Evolutionary conservation across 2,797 vertebrate species (phyloP).

Genomic region (Thripadectes ignobilis): DNA sequence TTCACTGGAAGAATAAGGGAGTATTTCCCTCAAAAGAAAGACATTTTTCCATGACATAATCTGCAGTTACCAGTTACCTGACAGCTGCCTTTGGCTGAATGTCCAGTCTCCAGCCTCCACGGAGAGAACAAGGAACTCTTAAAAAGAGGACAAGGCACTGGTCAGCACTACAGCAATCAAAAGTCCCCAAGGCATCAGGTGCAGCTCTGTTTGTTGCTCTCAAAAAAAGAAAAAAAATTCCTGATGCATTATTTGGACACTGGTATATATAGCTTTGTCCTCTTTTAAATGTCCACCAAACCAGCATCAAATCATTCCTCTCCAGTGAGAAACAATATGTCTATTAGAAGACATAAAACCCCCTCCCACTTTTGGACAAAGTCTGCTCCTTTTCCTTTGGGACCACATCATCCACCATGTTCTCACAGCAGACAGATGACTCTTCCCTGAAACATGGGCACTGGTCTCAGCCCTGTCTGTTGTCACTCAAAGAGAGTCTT

Average conservation of each 20-base stretch:
- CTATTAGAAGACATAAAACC: neutral
- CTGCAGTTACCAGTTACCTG: neutral
- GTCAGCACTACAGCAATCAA: neutral
- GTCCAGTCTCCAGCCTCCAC: neutral
- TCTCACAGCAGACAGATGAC: fast-evolving
- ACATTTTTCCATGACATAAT: neutral
- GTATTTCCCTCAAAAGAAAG: neutral
- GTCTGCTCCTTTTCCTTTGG: neutral
- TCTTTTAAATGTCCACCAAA: neutral
- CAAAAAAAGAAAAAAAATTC: neutral
- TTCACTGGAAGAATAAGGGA: conserved; percentile 12
- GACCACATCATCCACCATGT: neutral
- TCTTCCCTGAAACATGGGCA: neutral
- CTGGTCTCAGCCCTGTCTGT: fast-evolving
- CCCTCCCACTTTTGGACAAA: neutral
- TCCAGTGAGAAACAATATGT: neutral
- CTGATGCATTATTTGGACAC: neutral
- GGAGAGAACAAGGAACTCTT: neutral
- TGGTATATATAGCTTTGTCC: neutral
- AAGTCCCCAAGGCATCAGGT: neutral
- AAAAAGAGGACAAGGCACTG: neutral
- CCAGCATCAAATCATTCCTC: neutral
- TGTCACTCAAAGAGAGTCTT: neutral
- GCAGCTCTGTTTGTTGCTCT: neutral
- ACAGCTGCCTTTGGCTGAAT: neutral